phyloP scores from a whole-genome alignment of 30 jellyfish, hydroid and myxozoan species.

The Turritopsis rubra region DNA sequence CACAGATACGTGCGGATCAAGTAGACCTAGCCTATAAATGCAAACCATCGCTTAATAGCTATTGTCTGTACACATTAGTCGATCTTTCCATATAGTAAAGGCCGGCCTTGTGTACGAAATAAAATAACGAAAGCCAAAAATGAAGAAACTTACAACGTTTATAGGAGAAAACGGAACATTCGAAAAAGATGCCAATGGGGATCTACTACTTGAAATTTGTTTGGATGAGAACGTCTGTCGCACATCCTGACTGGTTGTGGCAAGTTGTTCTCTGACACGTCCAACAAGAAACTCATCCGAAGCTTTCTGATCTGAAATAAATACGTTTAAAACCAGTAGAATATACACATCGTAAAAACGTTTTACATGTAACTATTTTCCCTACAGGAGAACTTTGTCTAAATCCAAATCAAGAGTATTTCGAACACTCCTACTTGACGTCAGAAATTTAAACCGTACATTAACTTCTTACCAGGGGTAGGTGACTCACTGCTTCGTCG shows the following conservation, averaged over 20 bases:
- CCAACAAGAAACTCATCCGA: neutral
- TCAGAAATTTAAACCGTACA: too few species aligned
- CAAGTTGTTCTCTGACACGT: neutral
- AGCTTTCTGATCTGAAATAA: neutral
- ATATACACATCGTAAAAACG: too few species aligned
- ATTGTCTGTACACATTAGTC: too few species aligned
- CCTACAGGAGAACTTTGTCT: too few species aligned
- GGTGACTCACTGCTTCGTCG: slow-evolving; percentile 31
- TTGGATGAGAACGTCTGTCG: neutral
- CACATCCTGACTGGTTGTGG: neutral
- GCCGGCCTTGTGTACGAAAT: too few species aligned
- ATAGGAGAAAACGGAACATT: slow-evolving; percentile 16
- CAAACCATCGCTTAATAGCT: too few species aligned
- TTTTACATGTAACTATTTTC: too few species aligned
- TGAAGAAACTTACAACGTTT: neutral
- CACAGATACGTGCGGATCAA: too few species aligned
- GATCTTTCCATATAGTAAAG: too few species aligned
- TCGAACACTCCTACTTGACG: too few species aligned
- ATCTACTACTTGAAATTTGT: neutral
- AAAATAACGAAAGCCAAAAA: neutral
- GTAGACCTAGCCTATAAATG: too few species aligned
- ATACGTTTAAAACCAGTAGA: neutral
- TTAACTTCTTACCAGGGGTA: neutral
- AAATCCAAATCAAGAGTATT: too few species aligned
- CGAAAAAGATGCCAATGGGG: neutral